phyloP scores from a whole-genome alignment of 2,113 vertebrate species.

The Laterallus jamaicensis region DNA sequence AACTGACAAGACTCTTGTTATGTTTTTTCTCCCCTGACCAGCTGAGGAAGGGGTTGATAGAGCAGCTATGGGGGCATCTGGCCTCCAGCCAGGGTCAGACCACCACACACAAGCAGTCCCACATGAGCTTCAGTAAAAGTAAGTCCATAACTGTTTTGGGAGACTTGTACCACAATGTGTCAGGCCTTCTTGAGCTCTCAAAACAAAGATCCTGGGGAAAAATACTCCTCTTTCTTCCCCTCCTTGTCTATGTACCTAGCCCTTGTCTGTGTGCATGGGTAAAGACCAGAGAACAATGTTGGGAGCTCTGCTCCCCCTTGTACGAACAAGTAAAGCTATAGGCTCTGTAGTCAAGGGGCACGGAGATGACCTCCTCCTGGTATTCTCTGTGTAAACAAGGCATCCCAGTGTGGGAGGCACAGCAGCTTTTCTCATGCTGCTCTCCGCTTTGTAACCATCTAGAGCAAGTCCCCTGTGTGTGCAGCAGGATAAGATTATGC shows the following conservation, averaged over 20 bases:
- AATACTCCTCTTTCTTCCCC: background rate
- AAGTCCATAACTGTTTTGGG: background rate
- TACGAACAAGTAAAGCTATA: background rate
- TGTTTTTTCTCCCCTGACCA: background rate
- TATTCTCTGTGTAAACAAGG: background rate
- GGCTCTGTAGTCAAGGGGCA: background rate
- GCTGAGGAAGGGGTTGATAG: background rate
- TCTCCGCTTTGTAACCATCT: rapidly evolving
- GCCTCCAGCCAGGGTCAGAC: background rate
- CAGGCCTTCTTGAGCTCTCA: background rate
- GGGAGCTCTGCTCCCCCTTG: background rate
- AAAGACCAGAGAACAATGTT: background rate
- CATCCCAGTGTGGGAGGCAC: background rate
- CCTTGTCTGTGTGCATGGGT: background rate
- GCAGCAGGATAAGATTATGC: background rate
- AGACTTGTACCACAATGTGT: background rate
- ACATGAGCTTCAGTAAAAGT: background rate
- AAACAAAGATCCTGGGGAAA: background rate
- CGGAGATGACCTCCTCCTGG: background rate
- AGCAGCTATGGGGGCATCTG: background rate
- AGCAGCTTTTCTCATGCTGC: background rate
- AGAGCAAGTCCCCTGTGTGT: background rate
- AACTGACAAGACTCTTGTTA: background rate
- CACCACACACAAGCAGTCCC: background rate
- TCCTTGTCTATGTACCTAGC: background rate